Evolutionary conservation across 2,797 vertebrate genomes (phyloP), one percentile per base, ranked within the genome.

Genomic region (Megaceryle alcyon): DNA sequence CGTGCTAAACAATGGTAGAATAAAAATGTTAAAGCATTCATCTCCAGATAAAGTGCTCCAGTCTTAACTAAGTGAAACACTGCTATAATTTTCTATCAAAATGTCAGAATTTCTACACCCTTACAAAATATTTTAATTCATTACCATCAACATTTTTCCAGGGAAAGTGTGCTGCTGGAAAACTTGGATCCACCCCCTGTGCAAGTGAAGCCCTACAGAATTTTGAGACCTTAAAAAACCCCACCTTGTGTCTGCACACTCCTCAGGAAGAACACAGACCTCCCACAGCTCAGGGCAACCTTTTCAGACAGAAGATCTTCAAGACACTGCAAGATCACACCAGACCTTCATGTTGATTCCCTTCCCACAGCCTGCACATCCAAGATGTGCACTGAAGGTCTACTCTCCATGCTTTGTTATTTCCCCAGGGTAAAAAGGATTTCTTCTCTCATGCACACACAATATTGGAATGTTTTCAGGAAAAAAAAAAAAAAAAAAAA

Each of bases 191-290:
- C 66, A 12, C 8, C 81, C 44, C 28, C 31, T 12, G 7, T 39
- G 37, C 35, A 70, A 56, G 12, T 1, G 8, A 70, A 20, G 35
- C 48, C 8, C 28, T 48, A 25, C 6, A 21, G 61, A 86, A 41
- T 75, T 88, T 64, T 12, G n/a, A 39, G 91, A 82, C 37, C 60
- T 72, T 88, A 88, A 88, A 92, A 90, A 86, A 93, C 71, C 59
- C 44, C 48, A 48, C 44, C 17, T 41, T 41, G n/a, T 31, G n/a
- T 33, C 49, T 75, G 49, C 29, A 14, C 66, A 14, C 25, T 23
- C 53, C 53, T 65, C 73, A 49, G 57, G 69, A 96, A 83, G 72
- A 33, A 81, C 88, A 71, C 44, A 83, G 53, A 81, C 59, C 54
- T 94, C 48, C 53, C 5, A 11, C 2, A 61, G 66, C 59, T 89